Conservation (phyloP, 2,888 invertebrate species). For the Cyaniris semiargus region DNA sequence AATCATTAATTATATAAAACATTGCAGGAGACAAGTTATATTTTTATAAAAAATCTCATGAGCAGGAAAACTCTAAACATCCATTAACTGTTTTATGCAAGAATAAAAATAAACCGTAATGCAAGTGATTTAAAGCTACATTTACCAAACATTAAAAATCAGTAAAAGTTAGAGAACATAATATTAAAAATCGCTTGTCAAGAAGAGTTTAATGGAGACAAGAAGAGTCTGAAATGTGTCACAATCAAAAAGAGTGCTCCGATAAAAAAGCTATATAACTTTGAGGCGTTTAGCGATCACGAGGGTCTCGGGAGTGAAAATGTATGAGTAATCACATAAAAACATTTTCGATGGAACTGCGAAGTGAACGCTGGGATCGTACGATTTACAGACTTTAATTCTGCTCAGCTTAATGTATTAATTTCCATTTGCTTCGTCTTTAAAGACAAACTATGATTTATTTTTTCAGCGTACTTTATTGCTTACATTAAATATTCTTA, state of each 20-base stretch:
- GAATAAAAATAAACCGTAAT: background rate
- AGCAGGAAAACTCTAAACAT: background rate
- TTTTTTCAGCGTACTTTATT: background rate
- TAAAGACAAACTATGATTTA: conserved; percentile 4
- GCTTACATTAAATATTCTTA: background rate
- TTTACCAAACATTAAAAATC: conserved; percentile 21
- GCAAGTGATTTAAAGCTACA: conserved; percentile 19
- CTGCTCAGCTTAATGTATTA: background rate
- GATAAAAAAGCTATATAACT: conserved; percentile 30
- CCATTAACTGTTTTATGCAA: background rate
- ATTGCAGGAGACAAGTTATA: no score
- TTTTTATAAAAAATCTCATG: background rate
- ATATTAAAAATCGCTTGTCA: conserved; percentile 30
- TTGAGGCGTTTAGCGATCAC: conserved; percentile 27
- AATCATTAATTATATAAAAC: no score
- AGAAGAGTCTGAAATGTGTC: conserved; percentile 29
- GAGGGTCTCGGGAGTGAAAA: conserved; percentile 22
- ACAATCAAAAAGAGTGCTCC: conserved; percentile 31
- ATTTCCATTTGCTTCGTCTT: background rate
- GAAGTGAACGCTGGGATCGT: background rate
- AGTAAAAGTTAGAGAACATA: conserved; percentile 6
- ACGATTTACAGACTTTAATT: background rate
- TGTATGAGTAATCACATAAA: conserved; percentile 30
- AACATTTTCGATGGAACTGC: conserved; percentile 21
- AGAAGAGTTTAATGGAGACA: conserved; percentile 19